Base-by-base conservation (phyloP, 2,888 invertebrate species). In the Eulithis testata region DNA sequence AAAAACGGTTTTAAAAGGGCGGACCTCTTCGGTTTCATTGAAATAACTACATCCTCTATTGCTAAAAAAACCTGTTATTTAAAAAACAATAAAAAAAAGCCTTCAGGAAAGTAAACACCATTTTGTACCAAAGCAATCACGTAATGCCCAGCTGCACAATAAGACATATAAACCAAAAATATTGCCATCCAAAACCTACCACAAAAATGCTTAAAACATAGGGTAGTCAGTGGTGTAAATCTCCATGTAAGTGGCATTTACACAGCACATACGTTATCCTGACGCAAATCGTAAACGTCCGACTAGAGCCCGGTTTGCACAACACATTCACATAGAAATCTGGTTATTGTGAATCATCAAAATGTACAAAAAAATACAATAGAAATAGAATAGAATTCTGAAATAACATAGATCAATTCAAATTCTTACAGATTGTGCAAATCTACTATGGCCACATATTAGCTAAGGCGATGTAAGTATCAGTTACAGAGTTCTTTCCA, bases 211-310 rank as follows among this genome's bases (percentile, higher is more conserved):
- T 74, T 70, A 72, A 73, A 76, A 73, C 74, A 76, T 73, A 76
- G 70, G 74, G 79, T 79, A 80, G 80, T 80, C 80, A 76, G 74
- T 76, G 81, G 82, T 74, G 86, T 91, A 91, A 91, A 91, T 91
- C 91, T 88, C 77, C 82, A 70, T 74, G 79, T 89, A 91, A 91
- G 88, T 90, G 91, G 90, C 91, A 84, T 91, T 91, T 91, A 91
- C 87, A 87, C 86, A 85, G 86, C 86, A 87, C 86, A 89, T 87
- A 87, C 86, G 86, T 80, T 82, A 83, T 59, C 53, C 67, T 63
- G 86, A 84, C 82, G 83, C 81, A 83, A 88, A 89, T 90, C 91
- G 91, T 91, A 91, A 91, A 91, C 76, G 88, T 90, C 89, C 80
- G 64, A 75, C 69, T 80, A 74, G 78, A 82, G 78, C 75, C 74